Evolutionary conservation across 2,113 vertebrate genomes (phyloP).

Genomic region (Lasiurus borealis): DNA sequence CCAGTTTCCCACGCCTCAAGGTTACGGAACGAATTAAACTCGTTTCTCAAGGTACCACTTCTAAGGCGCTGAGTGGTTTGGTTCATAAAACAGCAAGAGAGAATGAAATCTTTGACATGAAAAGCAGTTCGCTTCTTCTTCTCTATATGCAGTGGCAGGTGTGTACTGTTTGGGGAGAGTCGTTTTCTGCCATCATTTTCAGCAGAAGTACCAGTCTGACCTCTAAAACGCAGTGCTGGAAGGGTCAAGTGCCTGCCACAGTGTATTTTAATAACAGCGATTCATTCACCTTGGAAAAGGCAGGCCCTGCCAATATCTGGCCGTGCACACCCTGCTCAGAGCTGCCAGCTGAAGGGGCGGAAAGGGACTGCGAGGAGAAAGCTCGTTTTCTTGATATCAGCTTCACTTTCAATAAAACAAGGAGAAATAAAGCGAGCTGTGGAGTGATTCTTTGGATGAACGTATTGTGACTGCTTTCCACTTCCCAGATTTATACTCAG

Average conservation of each 20-base stretch:
- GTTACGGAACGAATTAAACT: no score
- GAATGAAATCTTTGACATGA: slow-evolving; percentile 66
- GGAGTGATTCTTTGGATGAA: background rate
- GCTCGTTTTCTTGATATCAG: background rate
- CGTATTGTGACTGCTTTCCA: background rate
- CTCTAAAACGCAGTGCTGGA: slow-evolving; percentile 29
- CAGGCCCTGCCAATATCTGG: slow-evolving; percentile 70
- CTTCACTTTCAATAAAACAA: background rate
- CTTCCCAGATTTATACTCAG: background rate
- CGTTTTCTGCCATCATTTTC: slow-evolving; percentile 68
- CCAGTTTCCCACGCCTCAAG: no score
- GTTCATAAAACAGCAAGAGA: slow-evolving; percentile 49
- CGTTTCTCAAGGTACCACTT: no score
- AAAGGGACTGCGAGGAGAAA: slow-evolving; percentile 60
- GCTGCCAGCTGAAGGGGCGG: slow-evolving; percentile 46
- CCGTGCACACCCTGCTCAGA: slow-evolving; percentile 61
- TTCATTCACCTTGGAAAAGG: slow-evolving; percentile 83
- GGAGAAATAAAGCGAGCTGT: background rate
- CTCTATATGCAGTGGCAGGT: background rate
- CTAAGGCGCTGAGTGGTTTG: slow-evolving; percentile 54
- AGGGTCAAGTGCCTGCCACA: slow-evolving; percentile 69
- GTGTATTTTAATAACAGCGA: slow-evolving; percentile 75
- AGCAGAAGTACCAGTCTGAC: slow-evolving; percentile 47
- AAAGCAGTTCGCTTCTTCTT: slow-evolving; percentile 63
- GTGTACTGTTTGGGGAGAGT: slow-evolving; percentile 66